Evolutionary conservation across 2,888 invertebrate genomes (phyloP), one percentile per base, ranked within the genome.

Genomic region (Orchesellides sinensis): DNA sequence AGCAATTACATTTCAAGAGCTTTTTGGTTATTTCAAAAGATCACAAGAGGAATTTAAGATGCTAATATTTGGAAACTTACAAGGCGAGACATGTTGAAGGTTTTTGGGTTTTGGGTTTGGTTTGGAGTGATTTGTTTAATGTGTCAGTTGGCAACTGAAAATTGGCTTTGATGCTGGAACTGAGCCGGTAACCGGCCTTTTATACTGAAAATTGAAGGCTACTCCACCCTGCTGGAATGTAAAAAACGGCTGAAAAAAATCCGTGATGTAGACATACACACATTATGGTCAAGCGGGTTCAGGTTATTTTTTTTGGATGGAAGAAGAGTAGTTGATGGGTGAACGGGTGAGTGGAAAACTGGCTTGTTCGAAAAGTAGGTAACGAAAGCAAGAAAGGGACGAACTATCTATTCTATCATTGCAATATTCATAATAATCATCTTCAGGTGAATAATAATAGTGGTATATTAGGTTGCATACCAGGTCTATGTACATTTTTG

Each of bases 51-150:
- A 25, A 29, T 27, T 1, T 10, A 29, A 17, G 10, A 23, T 68
- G 21, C 8, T 6, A 12, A 45, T 8, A 77, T 19, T 23, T 56
- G 23, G 21, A 65, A 54, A 70, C 70, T 72, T 70, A 80, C 70
- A 80, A 80, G 80, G 70, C 80, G 80, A 80, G 80, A 80, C 80
- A 80, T 80, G 65, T 61, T 73, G 80, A 66, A 63, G 52, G 19
- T 14, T 29, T 78, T 78, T 45, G 23, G 63, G 80, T 73, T 80
- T 63, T 23, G 40, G 59, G 35, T 72, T 79, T 72, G 32, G 32
- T 27, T 74, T 56, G n/a, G 66, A 54, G 61, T 23, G 66, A 66
- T n/a, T n/a, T n/a, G 54, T 25, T 54, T 4, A 75, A 66, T 52
- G 49, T 75, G 65, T 66, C 75, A 75, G 75, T 66, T 75, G 35